Evolutionary conservation across 2,113 vertebrate genomes (phyloP).

Genomic region (Pleuronectes platessa): DNA sequence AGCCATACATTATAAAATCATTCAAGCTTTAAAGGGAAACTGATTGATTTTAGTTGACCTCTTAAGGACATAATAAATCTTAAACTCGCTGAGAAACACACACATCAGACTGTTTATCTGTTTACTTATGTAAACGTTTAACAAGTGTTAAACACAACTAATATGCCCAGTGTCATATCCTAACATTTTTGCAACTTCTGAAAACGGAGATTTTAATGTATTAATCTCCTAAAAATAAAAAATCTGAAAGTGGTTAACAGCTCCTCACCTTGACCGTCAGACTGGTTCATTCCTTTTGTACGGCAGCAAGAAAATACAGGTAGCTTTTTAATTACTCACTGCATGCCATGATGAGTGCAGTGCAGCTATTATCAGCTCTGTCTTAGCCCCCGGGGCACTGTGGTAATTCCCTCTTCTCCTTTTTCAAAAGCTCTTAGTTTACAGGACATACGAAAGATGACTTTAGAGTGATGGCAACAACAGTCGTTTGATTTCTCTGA

Average conservation of each 20-base stretch:
- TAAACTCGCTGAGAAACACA: no score
- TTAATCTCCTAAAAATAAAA: background rate
- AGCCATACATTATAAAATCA: no score
- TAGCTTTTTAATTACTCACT: slow-evolving; percentile 56
- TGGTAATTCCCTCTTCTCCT: slow-evolving; percentile 54
- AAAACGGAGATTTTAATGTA: background rate
- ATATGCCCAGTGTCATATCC: background rate
- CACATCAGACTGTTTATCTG: background rate
- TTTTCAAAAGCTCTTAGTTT: slow-evolving; percentile 46
- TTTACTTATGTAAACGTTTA: background rate
- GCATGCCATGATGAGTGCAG: slow-evolving; percentile 52
- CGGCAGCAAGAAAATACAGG: slow-evolving; percentile 62
- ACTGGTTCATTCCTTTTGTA: slow-evolving; percentile 22
- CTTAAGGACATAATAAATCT: no score
- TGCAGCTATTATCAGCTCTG: slow-evolving; percentile 55
- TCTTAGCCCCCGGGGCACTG: slow-evolving; percentile 37
- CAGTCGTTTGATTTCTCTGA: slow-evolving; percentile 10
- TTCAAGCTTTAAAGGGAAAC: no score
- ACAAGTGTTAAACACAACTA: background rate
- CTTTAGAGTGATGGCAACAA: slow-evolving; percentile 3
- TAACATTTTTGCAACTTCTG: background rate
- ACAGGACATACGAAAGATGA: slow-evolving; percentile 23
- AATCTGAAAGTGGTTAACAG: background rate
- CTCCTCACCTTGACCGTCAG: slow-evolving; percentile 26
- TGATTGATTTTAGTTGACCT: no score